Evolutionary conservation across 2,888 invertebrate species (phyloP).

Genomic region (Chaitophorus viminalis): DNA sequence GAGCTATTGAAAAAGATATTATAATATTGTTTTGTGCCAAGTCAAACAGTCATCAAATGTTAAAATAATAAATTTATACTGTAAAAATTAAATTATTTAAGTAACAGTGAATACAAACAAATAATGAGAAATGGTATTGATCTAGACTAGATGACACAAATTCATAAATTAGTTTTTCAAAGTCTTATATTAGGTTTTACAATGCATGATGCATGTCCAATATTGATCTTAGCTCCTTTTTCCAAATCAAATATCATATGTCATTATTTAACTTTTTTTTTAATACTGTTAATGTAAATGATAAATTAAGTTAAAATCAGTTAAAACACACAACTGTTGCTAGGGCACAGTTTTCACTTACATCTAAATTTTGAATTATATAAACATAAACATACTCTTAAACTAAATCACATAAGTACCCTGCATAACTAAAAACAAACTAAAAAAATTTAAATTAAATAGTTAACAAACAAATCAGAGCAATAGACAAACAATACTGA

Average conservation of each 20-base stretch:
- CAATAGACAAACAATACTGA: conserved; percentile 34
- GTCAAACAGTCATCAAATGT: not conserved
- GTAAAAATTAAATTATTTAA: not conserved
- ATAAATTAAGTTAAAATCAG: not conserved
- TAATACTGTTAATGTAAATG: conserved; percentile 10
- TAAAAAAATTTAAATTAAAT: conserved; percentile 23
- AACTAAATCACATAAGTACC: conserved; percentile 58
- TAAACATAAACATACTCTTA: conserved; percentile 49
- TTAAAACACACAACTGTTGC: conserved; percentile 8
- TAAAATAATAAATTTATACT: not conserved
- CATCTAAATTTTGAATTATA: conserved; percentile 31
- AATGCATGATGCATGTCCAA: not conserved
- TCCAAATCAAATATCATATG: not conserved
- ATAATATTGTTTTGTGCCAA: not conserved
- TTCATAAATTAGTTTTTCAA: not conserved
- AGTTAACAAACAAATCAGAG: conserved; percentile 51
- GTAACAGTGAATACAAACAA: not conserved
- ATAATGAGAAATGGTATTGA: not conserved
- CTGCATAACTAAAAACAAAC: conserved; percentile 41
- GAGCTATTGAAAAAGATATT: no score
- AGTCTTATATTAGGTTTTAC: no score
- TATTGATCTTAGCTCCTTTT: not conserved
- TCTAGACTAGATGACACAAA: not conserved
- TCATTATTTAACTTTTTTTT: conserved; percentile 5
- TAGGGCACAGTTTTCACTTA: not conserved